A percentile compares a stretch with the other conserved stretches of the same genome.
These are phyloP conservation scores for Myocastor coypus DNA, from an alignment of 2,113 vertebrate species.

Conservation along the genomic window DNA sequence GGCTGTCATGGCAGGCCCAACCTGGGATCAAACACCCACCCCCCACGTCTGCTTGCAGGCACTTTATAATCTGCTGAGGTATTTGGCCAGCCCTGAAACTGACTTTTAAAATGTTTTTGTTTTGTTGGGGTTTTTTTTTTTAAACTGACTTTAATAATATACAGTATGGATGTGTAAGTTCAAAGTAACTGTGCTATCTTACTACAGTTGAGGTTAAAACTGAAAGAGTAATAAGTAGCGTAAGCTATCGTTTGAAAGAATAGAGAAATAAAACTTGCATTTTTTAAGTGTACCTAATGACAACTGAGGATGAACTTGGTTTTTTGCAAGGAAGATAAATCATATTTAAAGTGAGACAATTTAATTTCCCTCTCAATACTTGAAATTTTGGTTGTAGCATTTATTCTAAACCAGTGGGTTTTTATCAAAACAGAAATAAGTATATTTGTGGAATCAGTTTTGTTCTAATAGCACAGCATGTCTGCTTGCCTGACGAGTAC, in stretches of 20 bases:
- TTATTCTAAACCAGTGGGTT: slow-evolving; percentile 37
- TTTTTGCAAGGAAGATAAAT: neutral
- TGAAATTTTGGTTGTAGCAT: slow-evolving; percentile 18
- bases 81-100: neutral
- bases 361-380: slow-evolving; percentile 46
- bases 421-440: slow-evolving; percentile 27
- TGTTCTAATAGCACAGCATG: slow-evolving; percentile 27
- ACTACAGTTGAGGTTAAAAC: neutral
- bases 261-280: neutral
- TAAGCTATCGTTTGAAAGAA: neutral
- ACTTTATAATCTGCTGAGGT: too few species aligned
- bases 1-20: too few species aligned
- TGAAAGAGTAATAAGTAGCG: neutral
- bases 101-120: neutral
- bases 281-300: neutral
- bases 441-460: neutral
- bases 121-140: too few species aligned
- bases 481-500: neutral
- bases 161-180: neutral
- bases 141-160: neutral
- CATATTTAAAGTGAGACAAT: slow-evolving; percentile 16
- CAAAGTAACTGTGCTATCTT: neutral
- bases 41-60: too few species aligned
- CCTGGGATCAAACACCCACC: too few species aligned
- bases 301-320: neutral